Base-by-base conservation (phyloP, 2,113 vertebrate genomes). In the Baryphthengus martii region DNA sequence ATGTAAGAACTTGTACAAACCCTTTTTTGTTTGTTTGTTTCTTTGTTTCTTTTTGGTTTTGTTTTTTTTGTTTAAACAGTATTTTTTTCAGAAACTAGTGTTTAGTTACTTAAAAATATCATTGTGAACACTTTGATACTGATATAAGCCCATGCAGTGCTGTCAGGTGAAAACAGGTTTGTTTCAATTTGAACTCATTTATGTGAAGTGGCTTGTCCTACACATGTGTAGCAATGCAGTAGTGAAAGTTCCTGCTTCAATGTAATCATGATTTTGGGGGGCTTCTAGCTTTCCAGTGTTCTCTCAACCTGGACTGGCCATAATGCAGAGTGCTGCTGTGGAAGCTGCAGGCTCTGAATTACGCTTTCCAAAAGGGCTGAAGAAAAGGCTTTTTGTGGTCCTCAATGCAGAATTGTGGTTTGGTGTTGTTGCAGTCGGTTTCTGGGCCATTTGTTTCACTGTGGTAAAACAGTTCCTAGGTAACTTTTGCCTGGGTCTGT, bases 331-430 rank as follows among this genome's bases (percentile, higher is more conserved):
- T n/a, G 49, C 40, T 72, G 19, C 20, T 77, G 17, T n/a, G 10
- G 35, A 75, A 87, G 25, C 4, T 62, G 13, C 39, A 86, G 31
- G 19, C n/a, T 31, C 0, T 0, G 0, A 62, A 59, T 58, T 3
- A 63, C 10, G 4, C n/a, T 73, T 74, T 63, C 61, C 33, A 70
- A 52, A 71, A 12, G 1, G 33, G 5, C 8, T 66, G 20, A 62
- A 47, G 19, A 47, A 78, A 61, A 25, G 15, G 0, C 3, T 67
- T 93, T 77, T 81, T 75, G 31, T n/a, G 42, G 11, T 40, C 20
- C 45, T 62, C 39, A 53, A 45, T 76, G 74, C 17, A 79, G 44
- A 91, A 90, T n/a, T 89, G 31, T 35, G 80, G 39, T 95, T 93
- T 76, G n/a, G 28, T 93, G 84, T 63, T 61, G 11, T 66, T 91